Evolutionary conservation across 2,113 vertebrate genomes (phyloP).

Genomic region (Myotis davidii): DNA sequence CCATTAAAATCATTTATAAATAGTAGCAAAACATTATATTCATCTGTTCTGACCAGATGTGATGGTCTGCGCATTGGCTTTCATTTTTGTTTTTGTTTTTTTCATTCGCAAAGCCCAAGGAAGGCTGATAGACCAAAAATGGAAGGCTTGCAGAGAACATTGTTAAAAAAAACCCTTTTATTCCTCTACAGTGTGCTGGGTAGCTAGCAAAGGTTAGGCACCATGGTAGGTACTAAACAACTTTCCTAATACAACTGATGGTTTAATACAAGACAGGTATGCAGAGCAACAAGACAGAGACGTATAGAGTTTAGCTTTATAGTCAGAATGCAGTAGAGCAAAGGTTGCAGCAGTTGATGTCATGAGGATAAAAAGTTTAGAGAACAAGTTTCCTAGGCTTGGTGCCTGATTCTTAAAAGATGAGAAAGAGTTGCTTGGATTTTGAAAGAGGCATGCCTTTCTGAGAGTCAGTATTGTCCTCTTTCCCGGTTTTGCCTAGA

Average conservation of each 20-base stretch:
- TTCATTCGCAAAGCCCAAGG: slow-evolving; percentile 28
- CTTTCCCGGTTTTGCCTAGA: slow-evolving; percentile 19
- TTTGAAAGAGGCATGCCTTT: neutral
- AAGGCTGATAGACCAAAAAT: neutral
- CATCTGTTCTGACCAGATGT: slow-evolving; percentile 48
- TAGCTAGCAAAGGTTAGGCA: neutral
- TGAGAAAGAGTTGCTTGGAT: neutral
- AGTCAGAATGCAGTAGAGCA: neutral
- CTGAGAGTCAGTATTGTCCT: neutral
- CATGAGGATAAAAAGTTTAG: neutral
- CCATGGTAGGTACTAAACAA: neutral
- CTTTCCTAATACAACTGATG: neutral
- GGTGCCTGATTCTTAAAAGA: neutral
- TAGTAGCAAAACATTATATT: slow-evolving; percentile 39
- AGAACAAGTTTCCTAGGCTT: neutral
- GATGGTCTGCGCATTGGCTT: slow-evolving; percentile 32
- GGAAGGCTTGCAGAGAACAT: neutral
- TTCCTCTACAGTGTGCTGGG: neutral
- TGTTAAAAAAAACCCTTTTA: neutral
- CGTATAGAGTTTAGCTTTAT: neutral
- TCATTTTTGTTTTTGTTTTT: slow-evolving; percentile 48
- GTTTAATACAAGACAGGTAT: neutral
- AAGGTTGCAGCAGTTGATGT: neutral
- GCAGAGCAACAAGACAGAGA: neutral
- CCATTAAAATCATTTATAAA: slow-evolving; percentile 54